Evolutionary conservation across 2,888 invertebrate species (phyloP).

Genomic region (Tetragonisca angustula): DNA sequence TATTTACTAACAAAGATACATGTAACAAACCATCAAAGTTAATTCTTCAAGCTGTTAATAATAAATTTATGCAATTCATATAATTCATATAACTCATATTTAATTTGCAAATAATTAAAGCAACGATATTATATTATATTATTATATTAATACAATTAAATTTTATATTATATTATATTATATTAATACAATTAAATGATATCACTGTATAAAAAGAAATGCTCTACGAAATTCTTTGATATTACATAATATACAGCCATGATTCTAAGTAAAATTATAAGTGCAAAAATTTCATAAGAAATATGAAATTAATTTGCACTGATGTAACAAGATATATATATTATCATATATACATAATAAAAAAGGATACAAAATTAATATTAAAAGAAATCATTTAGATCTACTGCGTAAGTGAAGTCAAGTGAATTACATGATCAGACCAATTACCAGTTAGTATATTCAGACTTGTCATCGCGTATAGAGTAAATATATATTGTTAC

Average conservation of each 20-base stretch:
- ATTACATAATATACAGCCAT: neutral
- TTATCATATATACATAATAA: too few relatives aligned
- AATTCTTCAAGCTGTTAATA: neutral
- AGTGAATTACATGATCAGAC: neutral
- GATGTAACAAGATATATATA: neutral
- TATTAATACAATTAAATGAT: neutral
- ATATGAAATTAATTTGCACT: neutral
- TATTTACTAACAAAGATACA: neutral
- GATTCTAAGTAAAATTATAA: neutral
- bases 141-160: neutral
- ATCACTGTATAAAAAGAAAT: neutral
- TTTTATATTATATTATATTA: neutral
- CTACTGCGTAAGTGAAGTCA: slow-evolving; percentile 9
- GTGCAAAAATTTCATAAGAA: neutral
- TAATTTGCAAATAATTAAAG: neutral
- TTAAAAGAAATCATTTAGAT: neutral
- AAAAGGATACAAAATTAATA: neutral
- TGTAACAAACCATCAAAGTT: neutral
- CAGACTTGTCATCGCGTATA: neutral
- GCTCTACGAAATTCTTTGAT: neutral
- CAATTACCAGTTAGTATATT: slow-evolving; percentile 24
- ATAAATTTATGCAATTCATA: neutral
- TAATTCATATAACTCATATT: neutral
- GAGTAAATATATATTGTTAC: neutral
- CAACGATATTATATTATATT: neutral